Base-by-base conservation (phyloP, 2,113 vertebrate genomes). In the Grallaria varia region DNA sequence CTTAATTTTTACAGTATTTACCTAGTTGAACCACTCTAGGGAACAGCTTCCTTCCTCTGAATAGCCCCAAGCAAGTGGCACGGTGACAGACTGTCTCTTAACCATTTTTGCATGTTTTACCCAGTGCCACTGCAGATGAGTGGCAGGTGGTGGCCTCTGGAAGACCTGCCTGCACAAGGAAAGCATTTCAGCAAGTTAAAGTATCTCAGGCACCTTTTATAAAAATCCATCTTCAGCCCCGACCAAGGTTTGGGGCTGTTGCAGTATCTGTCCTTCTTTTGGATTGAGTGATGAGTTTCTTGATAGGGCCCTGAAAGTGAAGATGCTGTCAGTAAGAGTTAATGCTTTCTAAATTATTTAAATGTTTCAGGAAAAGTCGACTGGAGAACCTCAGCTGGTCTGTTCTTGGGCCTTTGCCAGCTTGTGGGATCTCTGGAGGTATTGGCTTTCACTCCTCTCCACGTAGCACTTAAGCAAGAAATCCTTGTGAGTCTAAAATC, bases 281-380 rank as follows among this genome's bases (percentile, higher is more conserved):
- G 28, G 13, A 63, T 84, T 52, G 58, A 94, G 37, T 42, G 58
- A 86, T 7, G 80, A 88, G 44, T 52, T 12, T 80, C 81, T 18
- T 89, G 73, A 31, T 74, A 68, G 31, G 20, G 52, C 79, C 23
- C 56, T 93, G 82, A 44, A 81, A 90, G 68, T 33, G 42, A 35
- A 81, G 47, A 84, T 88, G 45, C 88, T 95, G 95, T 94, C 93
- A 84, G 81, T 56, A 84, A 93, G 95, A 95, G 85, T 92, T 90
- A 97, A 92, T 89, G 93, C 92, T 95, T 90, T 64, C 53, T 96
- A 50, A 96, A 94, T 94, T 89, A 97, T 94, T 95, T 42, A 94
- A 79, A 92, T 78, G 80, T 64, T 87, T 92, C 94, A 92, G 89
- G 90, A 89, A 72, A 76, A 94, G 84, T 89, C 83, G 72, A 1